A percentile compares a stretch with the other conserved stretches of the same genome.
Evolutionary conservation across 2,797 vertebrate genomes (phyloP).

Genomic region (Huso huso): DNA sequence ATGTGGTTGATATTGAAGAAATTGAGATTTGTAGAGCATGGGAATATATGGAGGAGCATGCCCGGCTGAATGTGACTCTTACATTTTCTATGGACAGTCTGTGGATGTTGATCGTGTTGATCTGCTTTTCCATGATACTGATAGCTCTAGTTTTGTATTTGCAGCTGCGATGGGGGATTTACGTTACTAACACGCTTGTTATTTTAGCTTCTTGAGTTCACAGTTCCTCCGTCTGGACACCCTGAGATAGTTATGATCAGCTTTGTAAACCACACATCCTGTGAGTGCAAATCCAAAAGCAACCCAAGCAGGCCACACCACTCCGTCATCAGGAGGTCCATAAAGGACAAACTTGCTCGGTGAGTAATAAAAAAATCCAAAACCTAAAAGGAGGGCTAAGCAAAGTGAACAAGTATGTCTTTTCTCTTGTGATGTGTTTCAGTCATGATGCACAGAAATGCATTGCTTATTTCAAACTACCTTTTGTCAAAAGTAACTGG

Average conservation of each 20-base stretch:
- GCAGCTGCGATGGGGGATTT: too few species aligned
- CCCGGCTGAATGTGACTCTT: neutral
- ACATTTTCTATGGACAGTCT: neutral
- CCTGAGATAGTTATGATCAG: slow-evolving; percentile 41
- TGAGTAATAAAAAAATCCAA: neutral
- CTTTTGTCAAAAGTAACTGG: too few species aligned
- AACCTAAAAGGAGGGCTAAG: too few species aligned
- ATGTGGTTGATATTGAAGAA: too few species aligned
- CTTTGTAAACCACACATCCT: slow-evolving; percentile 60
- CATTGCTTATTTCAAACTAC: too few species aligned
- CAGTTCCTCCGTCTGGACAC: slow-evolving; percentile 40
- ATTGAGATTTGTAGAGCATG: too few species aligned
- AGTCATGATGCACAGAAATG: too few species aligned
- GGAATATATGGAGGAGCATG: too few species aligned
- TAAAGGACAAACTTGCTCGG: slow-evolving; percentile 7
- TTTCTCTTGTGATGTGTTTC: too few species aligned
- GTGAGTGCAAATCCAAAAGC: slow-evolving; percentile 46
- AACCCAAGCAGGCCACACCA: slow-evolving; percentile 36
- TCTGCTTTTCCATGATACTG: too few species aligned
- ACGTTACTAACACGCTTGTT: neutral
- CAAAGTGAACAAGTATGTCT: too few species aligned
- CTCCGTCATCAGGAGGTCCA: slow-evolving; percentile 53
- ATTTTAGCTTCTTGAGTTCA: slow-evolving; percentile 50
- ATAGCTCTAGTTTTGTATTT: too few species aligned
- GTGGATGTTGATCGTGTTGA: neutral